Percentiles rank a stretch among this genome's conserved stretches.
phyloP scores from a whole-genome alignment of 1,140 invertebrate genomes.

The Doryteuthis pealeii region DNA sequence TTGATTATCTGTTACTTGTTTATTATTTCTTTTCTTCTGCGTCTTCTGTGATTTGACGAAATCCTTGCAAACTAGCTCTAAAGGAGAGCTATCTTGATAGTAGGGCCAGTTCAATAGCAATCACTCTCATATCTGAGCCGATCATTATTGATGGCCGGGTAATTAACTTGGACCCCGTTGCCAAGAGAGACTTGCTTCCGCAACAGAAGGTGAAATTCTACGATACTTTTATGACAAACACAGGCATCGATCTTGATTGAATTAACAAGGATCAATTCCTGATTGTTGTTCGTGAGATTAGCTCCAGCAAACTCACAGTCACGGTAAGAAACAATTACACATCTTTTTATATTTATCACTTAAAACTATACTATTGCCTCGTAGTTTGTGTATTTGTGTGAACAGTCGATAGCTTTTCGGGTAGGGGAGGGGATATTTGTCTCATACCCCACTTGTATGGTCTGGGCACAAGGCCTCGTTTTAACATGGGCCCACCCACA shows the following conservation, averaged over 20 bases:
- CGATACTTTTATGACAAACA: background rate
- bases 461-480: too few species aligned
- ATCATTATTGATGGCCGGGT: background rate
- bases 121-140: background rate
- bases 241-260: background rate
- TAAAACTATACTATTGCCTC: too few species aligned
- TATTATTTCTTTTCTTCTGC: background rate
- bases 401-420: too few species aligned
- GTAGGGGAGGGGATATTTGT: too few species aligned
- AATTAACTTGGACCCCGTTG: background rate
- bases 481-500: too few species aligned
- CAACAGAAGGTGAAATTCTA: background rate
- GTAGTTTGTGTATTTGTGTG: too few species aligned
- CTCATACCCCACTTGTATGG: too few species aligned
- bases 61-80: background rate
- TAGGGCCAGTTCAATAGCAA: background rate
- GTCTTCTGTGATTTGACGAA: background rate
- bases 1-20: too few species aligned
- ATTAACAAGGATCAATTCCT: background rate
- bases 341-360: too few species aligned
- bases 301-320: background rate
- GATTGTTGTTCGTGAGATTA: background rate
- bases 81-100: background rate
- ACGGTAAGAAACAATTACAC: too few species aligned
- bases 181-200: background rate